A percentile compares a stretch with the other conserved stretches of the same genome.
These are phyloP conservation scores for Lissocephala sabroskyi DNA, from an alignment of 2,888 invertebrate genomes.

Conservation along the genomic window DNA sequence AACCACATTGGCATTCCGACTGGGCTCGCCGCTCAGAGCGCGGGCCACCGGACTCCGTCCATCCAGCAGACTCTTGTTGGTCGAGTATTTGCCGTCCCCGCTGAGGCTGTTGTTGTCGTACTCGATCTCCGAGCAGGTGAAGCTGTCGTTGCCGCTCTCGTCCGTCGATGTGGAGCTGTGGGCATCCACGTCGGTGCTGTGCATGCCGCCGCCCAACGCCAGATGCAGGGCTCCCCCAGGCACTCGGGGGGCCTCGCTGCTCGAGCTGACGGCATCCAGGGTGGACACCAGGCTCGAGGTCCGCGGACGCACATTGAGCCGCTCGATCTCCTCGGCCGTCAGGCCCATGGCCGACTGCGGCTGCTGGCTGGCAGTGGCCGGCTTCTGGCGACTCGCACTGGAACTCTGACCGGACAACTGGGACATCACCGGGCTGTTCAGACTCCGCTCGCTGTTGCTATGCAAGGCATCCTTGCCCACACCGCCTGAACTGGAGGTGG, in stretches of 20 bases:
- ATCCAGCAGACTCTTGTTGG: slow-evolving; percentile 75
- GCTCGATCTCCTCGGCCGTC: slow-evolving; percentile 93
- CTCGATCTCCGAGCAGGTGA: slow-evolving; percentile 98
- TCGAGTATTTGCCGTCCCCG: slow-evolving; percentile 82
- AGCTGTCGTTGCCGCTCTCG: slow-evolving; percentile 96
- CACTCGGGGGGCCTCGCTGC: slow-evolving; percentile 84
- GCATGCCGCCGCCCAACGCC: slow-evolving; percentile 77
- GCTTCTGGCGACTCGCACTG: slow-evolving; percentile 83
- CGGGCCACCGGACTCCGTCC: slow-evolving; percentile 76
- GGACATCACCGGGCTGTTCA: slow-evolving; percentile 94
- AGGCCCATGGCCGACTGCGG: slow-evolving; percentile 86
- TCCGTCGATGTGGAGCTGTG: slow-evolving; percentile 89
- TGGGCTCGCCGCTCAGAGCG: slow-evolving; percentile 72
- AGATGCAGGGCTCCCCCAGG: slow-evolving; percentile 79
- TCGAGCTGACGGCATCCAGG: slow-evolving; percentile 94
- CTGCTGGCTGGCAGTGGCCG: slow-evolving; percentile 79
- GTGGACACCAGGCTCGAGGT: slow-evolving; percentile 94
- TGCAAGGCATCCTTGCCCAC: slow-evolving; percentile 91
- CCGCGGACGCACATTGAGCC: slow-evolving; percentile 88
- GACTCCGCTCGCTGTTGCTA: slow-evolving; percentile 91
- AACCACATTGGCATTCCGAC: slow-evolving; percentile 78
- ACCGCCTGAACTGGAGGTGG: slow-evolving; percentile 90
- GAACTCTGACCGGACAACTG: slow-evolving; percentile 91
- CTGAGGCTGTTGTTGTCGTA: slow-evolving; percentile 92
- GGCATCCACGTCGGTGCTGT: slow-evolving; percentile 81